phyloP scores from a whole-genome alignment of 2,797 vertebrate species.

The Crocodylus rhombifer region DNA sequence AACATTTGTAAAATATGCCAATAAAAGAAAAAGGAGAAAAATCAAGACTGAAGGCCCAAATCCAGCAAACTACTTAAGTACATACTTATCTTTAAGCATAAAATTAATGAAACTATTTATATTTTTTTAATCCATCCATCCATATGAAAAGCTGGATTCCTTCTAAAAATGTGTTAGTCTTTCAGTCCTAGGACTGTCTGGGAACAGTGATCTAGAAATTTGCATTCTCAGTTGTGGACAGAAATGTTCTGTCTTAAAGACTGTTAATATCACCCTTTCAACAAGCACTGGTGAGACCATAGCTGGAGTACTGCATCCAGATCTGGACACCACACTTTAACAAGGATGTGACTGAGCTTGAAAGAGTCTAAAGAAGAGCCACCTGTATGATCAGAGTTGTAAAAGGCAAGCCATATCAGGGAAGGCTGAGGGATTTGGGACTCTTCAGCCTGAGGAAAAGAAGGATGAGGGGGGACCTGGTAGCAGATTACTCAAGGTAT shows the following conservation, averaged over 20 bases:
- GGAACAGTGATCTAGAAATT: not conserved
- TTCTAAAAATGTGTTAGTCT: not conserved
- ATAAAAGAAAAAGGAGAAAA: not conserved
- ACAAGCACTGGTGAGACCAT: not conserved
- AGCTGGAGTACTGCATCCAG: too few species aligned
- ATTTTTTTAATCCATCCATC: too few species aligned
- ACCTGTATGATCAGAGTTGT: too few species aligned
- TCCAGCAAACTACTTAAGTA: not conserved
- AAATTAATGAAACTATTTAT: not conserved
- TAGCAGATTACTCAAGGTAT: too few species aligned
- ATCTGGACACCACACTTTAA: too few species aligned
- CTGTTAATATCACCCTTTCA: not conserved
- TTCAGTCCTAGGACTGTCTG: not conserved
- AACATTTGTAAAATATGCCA: not conserved
- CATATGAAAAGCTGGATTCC: not conserved
- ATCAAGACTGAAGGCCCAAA: rapidly evolving
- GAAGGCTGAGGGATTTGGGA: too few species aligned
- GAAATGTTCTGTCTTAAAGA: not conserved
- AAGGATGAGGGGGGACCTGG: too few species aligned
- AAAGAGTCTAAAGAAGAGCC: too few species aligned
- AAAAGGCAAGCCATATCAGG: too few species aligned
- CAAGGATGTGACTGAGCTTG: too few species aligned
- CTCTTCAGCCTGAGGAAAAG: too few species aligned
- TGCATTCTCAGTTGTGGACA: not conserved
- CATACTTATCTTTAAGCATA: not conserved